These are phyloP conservation scores for Gymnocheta viridis DNA, from an alignment of 2,888 invertebrate genomes.

Conservation along the genomic window DNA sequence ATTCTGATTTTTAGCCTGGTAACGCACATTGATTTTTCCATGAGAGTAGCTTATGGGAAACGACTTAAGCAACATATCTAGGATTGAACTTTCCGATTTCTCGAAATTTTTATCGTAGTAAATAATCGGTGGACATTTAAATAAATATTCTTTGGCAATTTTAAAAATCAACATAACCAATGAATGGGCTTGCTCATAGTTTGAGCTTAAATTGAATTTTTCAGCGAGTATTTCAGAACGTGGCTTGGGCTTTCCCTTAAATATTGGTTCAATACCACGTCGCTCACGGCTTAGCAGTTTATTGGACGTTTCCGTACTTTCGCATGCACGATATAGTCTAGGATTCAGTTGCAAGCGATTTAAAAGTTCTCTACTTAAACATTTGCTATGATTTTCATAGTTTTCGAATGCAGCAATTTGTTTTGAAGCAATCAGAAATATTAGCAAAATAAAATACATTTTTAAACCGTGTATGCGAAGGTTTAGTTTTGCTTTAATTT, in stretches of 20 bases:
- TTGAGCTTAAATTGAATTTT: constrained; percentile 82
- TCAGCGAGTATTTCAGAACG: constrained; percentile 84
- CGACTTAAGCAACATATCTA: constrained; percentile 84
- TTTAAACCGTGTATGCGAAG: constrained; percentile 6
- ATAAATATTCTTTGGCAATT: constrained; percentile 84
- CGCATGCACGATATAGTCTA: constrained; percentile 62
- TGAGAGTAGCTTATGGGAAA: constrained; percentile 85
- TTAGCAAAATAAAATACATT: constrained; percentile 20
- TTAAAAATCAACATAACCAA: constrained; percentile 85
- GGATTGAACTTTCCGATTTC: constrained; percentile 83
- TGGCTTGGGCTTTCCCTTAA: constrained; percentile 85
- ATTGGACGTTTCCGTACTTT: neutral
- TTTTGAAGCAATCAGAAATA: constrained; percentile 8
- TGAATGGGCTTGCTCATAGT: constrained; percentile 84
- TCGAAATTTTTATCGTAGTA: constrained; percentile 86
- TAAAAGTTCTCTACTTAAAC: constrained; percentile 62
- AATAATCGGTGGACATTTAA: constrained; percentile 86
- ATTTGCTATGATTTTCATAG: neutral
- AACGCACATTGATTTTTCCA: constrained; percentile 84
- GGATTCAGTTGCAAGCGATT: constrained; percentile 69
- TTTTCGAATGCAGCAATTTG: neutral
- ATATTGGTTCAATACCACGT: constrained; percentile 83
- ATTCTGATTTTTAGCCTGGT: constrained; percentile 81
- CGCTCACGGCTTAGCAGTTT: constrained; percentile 12
- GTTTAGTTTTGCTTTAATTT: neutral